phyloP scores from a whole-genome alignment of 2,797 vertebrate genomes.

The Schizopygopsis malacanthus region DNA sequence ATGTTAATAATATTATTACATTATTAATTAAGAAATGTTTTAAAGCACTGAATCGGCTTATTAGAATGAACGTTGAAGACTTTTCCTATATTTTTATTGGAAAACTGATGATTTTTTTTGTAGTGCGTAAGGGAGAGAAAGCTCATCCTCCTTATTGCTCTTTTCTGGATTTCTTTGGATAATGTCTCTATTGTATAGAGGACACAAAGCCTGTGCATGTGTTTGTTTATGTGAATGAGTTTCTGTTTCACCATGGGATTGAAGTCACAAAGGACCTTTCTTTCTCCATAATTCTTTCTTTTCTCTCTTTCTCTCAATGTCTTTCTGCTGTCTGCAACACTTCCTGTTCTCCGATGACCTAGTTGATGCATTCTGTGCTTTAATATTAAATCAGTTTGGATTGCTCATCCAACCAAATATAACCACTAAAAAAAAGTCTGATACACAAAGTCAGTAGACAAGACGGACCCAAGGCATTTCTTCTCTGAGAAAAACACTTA shows the following conservation, averaged over 20 bases:
- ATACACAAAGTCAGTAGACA: not conserved
- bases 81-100: not conserved
- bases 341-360: conserved; percentile 30
- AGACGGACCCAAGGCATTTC: not conserved
- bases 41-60: not conserved
- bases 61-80: not conserved
- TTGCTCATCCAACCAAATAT: not conserved
- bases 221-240: conserved; percentile 45
- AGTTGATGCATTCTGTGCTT: not conserved
- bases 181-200: conserved; percentile 52
- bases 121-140: conserved; percentile 5
- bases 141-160: conserved; percentile 25
- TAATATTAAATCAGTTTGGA: conserved; percentile 2
- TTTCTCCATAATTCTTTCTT: conserved; percentile 25
- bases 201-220: conserved; percentile 46
- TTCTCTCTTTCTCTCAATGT: conserved; percentile 21
- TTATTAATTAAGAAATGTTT: not conserved
- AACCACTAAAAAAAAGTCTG: not conserved
- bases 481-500: not conserved
- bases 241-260: conserved; percentile 35
- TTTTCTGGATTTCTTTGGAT: conserved; percentile 27
- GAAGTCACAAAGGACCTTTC: conserved; percentile 39
- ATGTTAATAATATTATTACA: too few relatives aligned
- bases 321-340: conserved; percentile 15
- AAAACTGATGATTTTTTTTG: not conserved